Percentiles rank a stretch among this genome's conserved stretches.
These are phyloP conservation scores for Brachyptera risi DNA, from an alignment of 2,888 invertebrate species.

Conservation along the genomic window DNA sequence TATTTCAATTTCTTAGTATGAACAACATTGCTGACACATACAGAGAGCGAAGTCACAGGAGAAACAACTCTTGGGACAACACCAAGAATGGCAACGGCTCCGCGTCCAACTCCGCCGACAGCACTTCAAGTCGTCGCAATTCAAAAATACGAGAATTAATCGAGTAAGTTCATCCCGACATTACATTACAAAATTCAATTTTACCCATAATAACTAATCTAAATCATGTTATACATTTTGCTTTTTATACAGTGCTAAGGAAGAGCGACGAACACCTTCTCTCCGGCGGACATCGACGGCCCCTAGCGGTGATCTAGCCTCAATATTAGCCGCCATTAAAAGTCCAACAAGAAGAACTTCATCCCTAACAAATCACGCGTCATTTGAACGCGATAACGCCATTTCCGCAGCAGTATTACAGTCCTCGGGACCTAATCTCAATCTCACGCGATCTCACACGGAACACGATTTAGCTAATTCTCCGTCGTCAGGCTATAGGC, in stretches of 20 bases:
- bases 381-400: neutral
- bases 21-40: slow-evolving; percentile 42
- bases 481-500: neutral
- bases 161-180: slow-evolving; percentile 24
- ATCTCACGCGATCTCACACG: neutral
- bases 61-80: slow-evolving; percentile 44
- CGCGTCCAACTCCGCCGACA: slow-evolving; percentile 22
- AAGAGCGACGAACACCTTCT: neutral
- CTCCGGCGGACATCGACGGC: slow-evolving; percentile 23
- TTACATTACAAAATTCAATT: neutral
- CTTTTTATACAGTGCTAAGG: slow-evolving; percentile 6
- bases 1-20: slow-evolving; percentile 30
- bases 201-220: neutral
- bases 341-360: slow-evolving; percentile 1
- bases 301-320: neutral
- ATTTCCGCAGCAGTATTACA: neutral
- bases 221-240: no score
- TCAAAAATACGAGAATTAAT: slow-evolving; percentile 29
- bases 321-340: slow-evolving; percentile 1
- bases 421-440: neutral
- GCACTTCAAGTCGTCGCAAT: slow-evolving; percentile 27
- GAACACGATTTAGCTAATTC: neutral
- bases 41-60: slow-evolving; percentile 41
- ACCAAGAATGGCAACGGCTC: slow-evolving; percentile 36
- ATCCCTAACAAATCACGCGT: neutral